Evolutionary conservation across 2,113 vertebrate genomes (phyloP).

Genomic region (Cyprinodon variegatus): DNA sequence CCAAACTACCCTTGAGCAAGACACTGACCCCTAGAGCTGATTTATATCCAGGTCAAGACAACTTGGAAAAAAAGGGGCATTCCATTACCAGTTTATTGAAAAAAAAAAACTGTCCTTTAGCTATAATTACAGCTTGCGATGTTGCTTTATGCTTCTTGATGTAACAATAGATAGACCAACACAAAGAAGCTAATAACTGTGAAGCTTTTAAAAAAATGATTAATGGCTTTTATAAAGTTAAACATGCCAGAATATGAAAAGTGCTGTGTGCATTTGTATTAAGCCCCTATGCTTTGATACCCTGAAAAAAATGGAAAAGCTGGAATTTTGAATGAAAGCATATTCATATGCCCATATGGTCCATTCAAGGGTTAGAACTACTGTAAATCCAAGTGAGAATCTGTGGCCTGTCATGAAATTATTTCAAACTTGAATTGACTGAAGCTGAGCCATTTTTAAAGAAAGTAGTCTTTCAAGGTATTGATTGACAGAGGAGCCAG

Average conservation of each 20-base stretch:
- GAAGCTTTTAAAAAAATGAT: too few species aligned
- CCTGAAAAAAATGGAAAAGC: too few species aligned
- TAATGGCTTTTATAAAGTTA: too few species aligned
- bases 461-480: neutral
- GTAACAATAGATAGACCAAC: too few species aligned
- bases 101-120: neutral
- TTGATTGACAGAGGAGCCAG: neutral
- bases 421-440: neutral
- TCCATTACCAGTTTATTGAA: neutral
- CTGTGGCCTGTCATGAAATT: neutral
- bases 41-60: slow-evolving; percentile 47
- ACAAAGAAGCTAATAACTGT: too few species aligned
- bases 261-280: too few species aligned
- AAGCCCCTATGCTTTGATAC: too few species aligned
- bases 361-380: neutral
- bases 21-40: slow-evolving; percentile 26
- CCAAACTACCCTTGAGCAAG: slow-evolving; percentile 49
- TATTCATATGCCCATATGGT: neutral
- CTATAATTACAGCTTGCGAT: too few species aligned
- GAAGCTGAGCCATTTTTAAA: neutral
- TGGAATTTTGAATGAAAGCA: neutral
- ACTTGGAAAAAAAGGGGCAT: slow-evolving; percentile 4
- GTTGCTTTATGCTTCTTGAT: too few species aligned
- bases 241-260: too few species aligned
- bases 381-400: neutral